Evolutionary conservation across 2,888 invertebrate species (phyloP).

Genomic region (Sphaeridia pumilis): DNA sequence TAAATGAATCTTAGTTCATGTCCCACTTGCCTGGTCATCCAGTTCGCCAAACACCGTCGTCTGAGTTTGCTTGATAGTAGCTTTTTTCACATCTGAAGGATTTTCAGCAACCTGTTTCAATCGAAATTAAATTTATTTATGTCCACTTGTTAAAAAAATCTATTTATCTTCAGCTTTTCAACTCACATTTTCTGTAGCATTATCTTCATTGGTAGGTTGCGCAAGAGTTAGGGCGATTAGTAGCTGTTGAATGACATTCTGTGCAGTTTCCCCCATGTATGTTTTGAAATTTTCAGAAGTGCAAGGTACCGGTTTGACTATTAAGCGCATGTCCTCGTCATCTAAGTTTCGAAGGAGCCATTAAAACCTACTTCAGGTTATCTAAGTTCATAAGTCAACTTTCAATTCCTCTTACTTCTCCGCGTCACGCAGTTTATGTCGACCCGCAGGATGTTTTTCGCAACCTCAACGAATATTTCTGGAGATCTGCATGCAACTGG

Average conservation of each 20-base stretch:
- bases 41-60: conserved; percentile 7
- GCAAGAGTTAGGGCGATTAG: conserved; percentile 50
- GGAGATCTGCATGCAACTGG: conserved; percentile 66
- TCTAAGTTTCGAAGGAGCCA: too few relatives aligned
- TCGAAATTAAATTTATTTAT: too few relatives aligned
- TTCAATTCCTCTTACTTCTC: conserved; percentile 41
- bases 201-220: conserved; percentile 22
- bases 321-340: conserved; percentile 51
- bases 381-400: too few relatives aligned
- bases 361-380: too few relatives aligned
- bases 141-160: too few relatives aligned
- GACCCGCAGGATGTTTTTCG: conserved; percentile 54
- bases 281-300: conserved; percentile 44
- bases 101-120: neutral
- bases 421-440: conserved; percentile 49
- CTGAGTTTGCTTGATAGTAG: conserved; percentile 14
- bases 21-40: conserved; percentile 16
- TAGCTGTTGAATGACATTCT: conserved; percentile 53
- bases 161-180: too few relatives aligned
- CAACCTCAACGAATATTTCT: conserved; percentile 55
- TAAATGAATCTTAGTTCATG: too few relatives aligned
- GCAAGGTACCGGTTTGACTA: conserved; percentile 54
- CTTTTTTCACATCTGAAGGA: conserved; percentile 1
- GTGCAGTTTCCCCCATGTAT: conserved; percentile 48
- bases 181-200: conserved; percentile 16